Base-by-base conservation (phyloP, 1,140 invertebrate genomes). In the Lerema accius region DNA sequence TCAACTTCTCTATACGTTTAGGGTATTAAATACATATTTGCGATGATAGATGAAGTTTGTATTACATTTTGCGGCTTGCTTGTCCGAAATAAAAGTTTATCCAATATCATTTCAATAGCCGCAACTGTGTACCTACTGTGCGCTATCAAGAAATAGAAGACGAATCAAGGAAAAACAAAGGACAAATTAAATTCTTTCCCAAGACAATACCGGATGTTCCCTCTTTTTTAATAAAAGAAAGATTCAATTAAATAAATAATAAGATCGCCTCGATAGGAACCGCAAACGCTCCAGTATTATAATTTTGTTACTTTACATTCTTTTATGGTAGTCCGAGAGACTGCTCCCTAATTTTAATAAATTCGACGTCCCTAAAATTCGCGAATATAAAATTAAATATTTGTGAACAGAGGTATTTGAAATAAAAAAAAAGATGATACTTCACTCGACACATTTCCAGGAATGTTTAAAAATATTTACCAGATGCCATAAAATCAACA, bases 181-280 rank as follows among this genome's bases (percentile, higher is more conserved):
- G 23, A 56, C 19, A 56, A 43, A 56, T 56, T 56, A 32, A 55
- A 58, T 58, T 58, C 26, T 35, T 45, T 32, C 26, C n/a, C 28
- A 15, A 45, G 53, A 58, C 40, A 45, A 58, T 45, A 28, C 40
- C 53, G 53, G 6, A 43, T 45, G 28, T 43, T 43, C 45, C 19
- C 13, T 48, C 23, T 48, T 32, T 19, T 28, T n/a, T 32, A 48
- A 48, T 46, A 48, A 14, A n/a, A 14, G 23, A 48, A 15, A 48
- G 19, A 28, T 48, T 48, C 45, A 48, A 28, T 48, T 48, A 48
- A 5, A 48, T 48, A 46, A 19, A 46, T 46, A 19, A 28, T 10
- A 48, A 48, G 28, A 32, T 32, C 28, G 28, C 28, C 7, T 26
- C 23, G 11, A 48, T 15, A 48, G 11, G 11, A 23, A 26, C 23